Percentiles rank a stretch among this genome's conserved stretches.
Conservation (phyloP, 2,797 vertebrate species). For the Champsocephalus esox region DNA sequence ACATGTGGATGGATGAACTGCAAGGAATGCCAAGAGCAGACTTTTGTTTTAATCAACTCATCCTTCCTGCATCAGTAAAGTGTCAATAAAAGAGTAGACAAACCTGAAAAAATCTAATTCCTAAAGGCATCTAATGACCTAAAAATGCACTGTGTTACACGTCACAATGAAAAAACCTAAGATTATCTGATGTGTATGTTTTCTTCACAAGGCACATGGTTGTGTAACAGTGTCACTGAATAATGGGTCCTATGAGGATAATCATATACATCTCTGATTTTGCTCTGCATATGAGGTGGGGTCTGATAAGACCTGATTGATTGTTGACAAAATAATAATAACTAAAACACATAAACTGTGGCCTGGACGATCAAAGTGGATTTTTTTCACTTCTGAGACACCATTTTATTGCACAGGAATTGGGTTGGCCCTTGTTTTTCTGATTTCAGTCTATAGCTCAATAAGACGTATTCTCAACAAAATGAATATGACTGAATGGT, state of each 20-base stretch:
- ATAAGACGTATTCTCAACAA: too few species aligned
- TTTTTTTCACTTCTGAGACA: too few species aligned
- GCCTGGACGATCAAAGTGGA: too few species aligned
- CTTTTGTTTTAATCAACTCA: slow-evolving; percentile 26
- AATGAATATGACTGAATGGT: too few species aligned
- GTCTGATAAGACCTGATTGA: not conserved
- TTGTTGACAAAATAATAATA: too few species aligned
- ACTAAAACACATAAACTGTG: too few species aligned
- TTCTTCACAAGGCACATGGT: not conserved
- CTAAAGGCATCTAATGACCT: not conserved
- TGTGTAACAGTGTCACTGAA: not conserved
- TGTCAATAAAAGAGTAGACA: slow-evolving; percentile 7
- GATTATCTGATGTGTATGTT: not conserved
- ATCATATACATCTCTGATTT: slow-evolving; percentile 2
- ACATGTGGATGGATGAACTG: slow-evolving; percentile 16
- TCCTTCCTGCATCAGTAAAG: not conserved
- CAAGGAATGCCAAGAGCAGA: slow-evolving; percentile 11
- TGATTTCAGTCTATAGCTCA: too few species aligned
- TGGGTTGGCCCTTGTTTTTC: too few species aligned
- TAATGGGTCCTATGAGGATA: not conserved
- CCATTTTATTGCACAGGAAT: too few species aligned
- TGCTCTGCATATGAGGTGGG: not conserved
- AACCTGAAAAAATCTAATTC: not conserved
- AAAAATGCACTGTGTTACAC: not conserved
- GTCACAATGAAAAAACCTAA: not conserved